Conservation (phyloP, 2,888 invertebrate genomes). For the Plagiodera versicolora region DNA sequence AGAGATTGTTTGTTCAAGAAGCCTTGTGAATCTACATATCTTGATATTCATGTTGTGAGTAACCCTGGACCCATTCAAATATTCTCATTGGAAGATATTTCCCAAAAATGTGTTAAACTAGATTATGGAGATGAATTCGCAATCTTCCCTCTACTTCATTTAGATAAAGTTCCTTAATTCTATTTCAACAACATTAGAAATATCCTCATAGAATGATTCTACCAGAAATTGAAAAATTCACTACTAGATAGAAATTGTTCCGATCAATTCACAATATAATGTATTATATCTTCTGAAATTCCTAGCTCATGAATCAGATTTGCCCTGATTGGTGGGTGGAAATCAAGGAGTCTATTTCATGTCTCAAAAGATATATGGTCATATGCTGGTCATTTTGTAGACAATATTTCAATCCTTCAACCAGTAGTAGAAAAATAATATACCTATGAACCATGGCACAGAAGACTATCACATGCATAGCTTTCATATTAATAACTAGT, state of each 20-base stretch:
- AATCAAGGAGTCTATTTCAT: no score
- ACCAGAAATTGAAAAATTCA: no score
- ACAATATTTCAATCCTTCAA: no score
- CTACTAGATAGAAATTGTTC: no score
- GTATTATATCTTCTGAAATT: background rate
- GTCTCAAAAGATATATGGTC: no score
- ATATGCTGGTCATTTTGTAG: no score
- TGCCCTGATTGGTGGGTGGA: no score
- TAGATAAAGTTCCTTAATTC: background rate
- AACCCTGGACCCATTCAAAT: constrained; percentile 15
- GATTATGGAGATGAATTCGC: constrained; percentile 8
- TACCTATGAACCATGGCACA: no score
- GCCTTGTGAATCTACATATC: constrained; percentile 15
- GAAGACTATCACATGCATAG: no score
- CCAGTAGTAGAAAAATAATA: no score
- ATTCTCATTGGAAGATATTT: constrained; percentile 13
- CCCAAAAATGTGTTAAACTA: constrained; percentile 18
- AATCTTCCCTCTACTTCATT: constrained; percentile 11
- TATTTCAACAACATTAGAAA: background rate
- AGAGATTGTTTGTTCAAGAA: constrained; percentile 10
- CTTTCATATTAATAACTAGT: no score
- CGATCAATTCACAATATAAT: background rate
- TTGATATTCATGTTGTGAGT: constrained; percentile 11
- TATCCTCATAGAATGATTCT: background rate
- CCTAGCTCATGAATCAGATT: no score